These are phyloP conservation scores for Pristionchus mayeri DNA, from an alignment of 2,888 invertebrate genomes.

Conservation along the genomic window DNA sequence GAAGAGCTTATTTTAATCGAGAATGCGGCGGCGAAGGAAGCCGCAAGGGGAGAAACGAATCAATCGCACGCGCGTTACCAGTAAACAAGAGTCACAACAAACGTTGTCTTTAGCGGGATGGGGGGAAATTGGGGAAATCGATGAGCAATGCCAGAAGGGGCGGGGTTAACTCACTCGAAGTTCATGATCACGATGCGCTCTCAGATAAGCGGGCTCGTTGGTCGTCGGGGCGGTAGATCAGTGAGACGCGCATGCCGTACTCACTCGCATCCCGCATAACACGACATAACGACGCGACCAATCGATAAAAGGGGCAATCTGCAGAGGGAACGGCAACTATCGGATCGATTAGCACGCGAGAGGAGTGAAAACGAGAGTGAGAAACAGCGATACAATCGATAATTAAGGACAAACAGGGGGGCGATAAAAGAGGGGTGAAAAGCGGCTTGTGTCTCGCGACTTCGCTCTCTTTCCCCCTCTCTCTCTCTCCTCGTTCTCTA, in stretches of 20 bases:
- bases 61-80: slow-evolving; percentile 27
- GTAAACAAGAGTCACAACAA: slow-evolving; percentile 45
- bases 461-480: slow-evolving; percentile 4
- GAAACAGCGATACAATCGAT: slow-evolving; percentile 20
- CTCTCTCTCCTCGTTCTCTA: slow-evolving; percentile 39
- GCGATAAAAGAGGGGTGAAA: slow-evolving; percentile 44
- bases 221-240: slow-evolving; percentile 19
- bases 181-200: slow-evolving; percentile 45
- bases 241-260: not conserved
- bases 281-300: not conserved
- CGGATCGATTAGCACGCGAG: not conserved
- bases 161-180: slow-evolving; percentile 38
- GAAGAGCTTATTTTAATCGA: not conserved
- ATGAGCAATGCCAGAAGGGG: slow-evolving; percentile 3
- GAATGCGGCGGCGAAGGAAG: not conserved
- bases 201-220: slow-evolving; percentile 14
- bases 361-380: not conserved
- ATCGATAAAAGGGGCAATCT: slow-evolving; percentile 40
- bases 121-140: slow-evolving; percentile 5
- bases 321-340: not conserved
- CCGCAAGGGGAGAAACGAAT: slow-evolving; percentile 23
- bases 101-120: not conserved
- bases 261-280: slow-evolving; percentile 13
- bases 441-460: slow-evolving; percentile 42
- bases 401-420: slow-evolving; percentile 40